Conservation (phyloP, 2,888 invertebrate genomes). For the Patella pellucida region DNA sequence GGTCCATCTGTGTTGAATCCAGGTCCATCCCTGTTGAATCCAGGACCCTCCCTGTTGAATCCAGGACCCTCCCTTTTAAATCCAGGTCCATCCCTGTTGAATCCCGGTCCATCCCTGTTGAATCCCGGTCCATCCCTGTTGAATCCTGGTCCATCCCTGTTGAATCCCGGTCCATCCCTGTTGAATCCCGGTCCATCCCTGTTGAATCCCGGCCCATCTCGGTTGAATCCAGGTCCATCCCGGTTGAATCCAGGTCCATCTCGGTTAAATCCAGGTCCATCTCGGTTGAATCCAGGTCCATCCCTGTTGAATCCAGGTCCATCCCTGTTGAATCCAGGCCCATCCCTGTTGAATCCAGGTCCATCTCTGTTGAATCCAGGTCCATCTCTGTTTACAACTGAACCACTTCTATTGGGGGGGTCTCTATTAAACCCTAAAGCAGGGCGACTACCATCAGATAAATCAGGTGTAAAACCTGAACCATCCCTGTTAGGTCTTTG, state of each 20-base stretch:
- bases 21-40: not conserved
- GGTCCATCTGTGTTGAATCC: not conserved
- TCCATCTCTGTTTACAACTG: not conserved
- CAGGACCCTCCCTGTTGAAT: not conserved
- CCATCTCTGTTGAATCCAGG: not conserved
- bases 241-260: not conserved
- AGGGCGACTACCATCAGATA: not conserved
- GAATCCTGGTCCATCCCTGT: not conserved
- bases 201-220: not conserved
- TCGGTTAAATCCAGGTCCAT: not conserved
- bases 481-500: not conserved
- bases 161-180: not conserved
- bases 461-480: slow-evolving; percentile 7
- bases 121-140: slow-evolving; percentile 19
- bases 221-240: not conserved
- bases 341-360: not conserved
- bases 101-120: not conserved
- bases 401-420: not conserved
- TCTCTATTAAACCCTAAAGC: not conserved
- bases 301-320: not conserved
- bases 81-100: not conserved
- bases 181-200: not conserved
- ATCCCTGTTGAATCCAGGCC: not conserved
- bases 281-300: not conserved
- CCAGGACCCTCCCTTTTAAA: not conserved